phyloP scores from a whole-genome alignment of 2,797 vertebrate genomes.

The Dipus sagitta region DNA sequence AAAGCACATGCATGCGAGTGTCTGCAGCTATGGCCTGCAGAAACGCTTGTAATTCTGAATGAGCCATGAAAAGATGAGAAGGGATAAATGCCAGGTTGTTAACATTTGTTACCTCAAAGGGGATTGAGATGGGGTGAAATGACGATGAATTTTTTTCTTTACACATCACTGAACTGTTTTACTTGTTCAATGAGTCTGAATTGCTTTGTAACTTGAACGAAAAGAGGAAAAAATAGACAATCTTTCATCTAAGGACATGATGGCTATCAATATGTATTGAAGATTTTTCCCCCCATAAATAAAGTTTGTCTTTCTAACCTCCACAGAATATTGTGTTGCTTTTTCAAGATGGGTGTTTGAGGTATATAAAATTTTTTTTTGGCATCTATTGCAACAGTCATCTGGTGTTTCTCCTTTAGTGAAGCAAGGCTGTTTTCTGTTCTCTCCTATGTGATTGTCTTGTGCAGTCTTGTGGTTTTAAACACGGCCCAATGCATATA shows the following conservation, averaged over 20 bases:
- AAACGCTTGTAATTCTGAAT: constrained; percentile 60
- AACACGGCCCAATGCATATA: not conserved
- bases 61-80: constrained; percentile 24
- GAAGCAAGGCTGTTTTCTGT: not conserved
- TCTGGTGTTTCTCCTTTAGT: constrained; percentile 43
- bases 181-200: constrained; percentile 8
- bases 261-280: not conserved
- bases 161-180: constrained; percentile 11
- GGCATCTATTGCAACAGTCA: not conserved
- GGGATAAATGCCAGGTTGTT: constrained; percentile 45
- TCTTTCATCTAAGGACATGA: not conserved
- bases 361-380: not conserved
- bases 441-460: not conserved
- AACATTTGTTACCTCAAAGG: constrained; percentile 23
- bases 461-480: not conserved
- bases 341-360: not conserved
- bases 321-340: not conserved
- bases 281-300: not conserved
- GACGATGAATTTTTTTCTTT: constrained; percentile 46
- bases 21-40: not conserved
- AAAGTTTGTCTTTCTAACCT: constrained; percentile 27
- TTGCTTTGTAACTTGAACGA: constrained; percentile 48
- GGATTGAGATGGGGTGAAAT: not conserved
- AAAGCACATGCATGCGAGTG: not conserved
- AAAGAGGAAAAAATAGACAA: not conserved